phyloP scores from a whole-genome alignment of 2,888 invertebrate genomes.

The Vanessa cardui region DNA sequence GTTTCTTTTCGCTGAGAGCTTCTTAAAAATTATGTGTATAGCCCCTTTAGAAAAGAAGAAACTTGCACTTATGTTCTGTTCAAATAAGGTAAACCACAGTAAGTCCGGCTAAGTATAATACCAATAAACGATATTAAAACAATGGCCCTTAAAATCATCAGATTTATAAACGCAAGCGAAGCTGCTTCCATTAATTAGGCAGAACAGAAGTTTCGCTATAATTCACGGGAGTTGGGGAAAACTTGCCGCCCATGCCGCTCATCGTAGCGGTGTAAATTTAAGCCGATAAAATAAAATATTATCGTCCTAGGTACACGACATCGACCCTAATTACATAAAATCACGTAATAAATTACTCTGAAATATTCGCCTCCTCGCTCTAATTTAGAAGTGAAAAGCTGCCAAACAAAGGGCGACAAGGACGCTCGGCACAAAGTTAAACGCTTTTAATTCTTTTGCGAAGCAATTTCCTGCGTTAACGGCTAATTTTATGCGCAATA shows the following conservation, averaged over 20 bases:
- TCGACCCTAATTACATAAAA: constrained; percentile 73
- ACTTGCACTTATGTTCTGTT: neutral
- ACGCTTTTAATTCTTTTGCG: constrained; percentile 65
- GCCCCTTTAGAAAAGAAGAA: too few species aligned
- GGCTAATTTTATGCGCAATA: constrained; percentile 63
- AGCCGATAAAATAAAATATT: constrained; percentile 80
- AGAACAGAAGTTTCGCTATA: constrained; percentile 80
- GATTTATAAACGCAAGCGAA: constrained; percentile 64
- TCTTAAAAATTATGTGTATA: too few species aligned
- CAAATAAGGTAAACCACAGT: neutral
- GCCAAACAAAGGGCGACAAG: constrained; percentile 67
- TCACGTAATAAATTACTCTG: constrained; percentile 70
- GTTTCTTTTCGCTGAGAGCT: too few species aligned
- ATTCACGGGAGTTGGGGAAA: constrained; percentile 69
- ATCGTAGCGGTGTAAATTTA: constrained; percentile 72
- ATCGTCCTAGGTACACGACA: constrained; percentile 64
- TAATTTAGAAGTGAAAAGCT: constrained; percentile 65
- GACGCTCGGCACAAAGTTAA: constrained; percentile 61
- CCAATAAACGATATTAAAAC: constrained; percentile 28
- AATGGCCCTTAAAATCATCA: constrained; percentile 56
- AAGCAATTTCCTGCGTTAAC: constrained; percentile 64
- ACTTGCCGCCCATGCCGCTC: constrained; percentile 72
- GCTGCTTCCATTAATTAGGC: constrained; percentile 79
- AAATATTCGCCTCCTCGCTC: constrained; percentile 64
- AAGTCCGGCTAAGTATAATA: constrained; percentile 6